Percentiles rank a stretch among this genome's conserved stretches.
These are phyloP conservation scores for Heterodera filipjevi DNA, from an alignment of 2,888 invertebrate species.

Conservation along the genomic window DNA sequence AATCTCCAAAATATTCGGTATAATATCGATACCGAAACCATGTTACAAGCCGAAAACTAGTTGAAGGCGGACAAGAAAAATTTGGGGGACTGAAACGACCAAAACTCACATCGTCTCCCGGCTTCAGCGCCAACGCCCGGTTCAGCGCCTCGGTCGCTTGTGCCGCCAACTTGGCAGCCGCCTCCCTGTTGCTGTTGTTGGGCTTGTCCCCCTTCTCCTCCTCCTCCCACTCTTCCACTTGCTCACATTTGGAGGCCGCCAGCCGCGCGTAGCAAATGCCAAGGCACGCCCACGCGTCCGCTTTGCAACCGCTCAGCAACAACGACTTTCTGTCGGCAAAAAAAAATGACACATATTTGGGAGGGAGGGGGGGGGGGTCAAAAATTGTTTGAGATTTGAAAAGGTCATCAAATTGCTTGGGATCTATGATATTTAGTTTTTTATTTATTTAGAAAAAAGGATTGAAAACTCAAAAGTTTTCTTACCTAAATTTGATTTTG, in stretches of 20 bases:
- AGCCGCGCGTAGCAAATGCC: constrained; percentile 41
- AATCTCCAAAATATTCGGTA: no score
- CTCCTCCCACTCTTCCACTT: not conserved
- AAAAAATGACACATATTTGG: no score
- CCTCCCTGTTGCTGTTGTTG: not conserved
- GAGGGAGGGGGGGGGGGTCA: no score
- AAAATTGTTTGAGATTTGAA: no score
- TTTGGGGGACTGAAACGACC: no score
- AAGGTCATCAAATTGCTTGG: no score
- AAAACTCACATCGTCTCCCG: constrained; percentile 34
- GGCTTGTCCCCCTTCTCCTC: not conserved
- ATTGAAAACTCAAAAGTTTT: no score
- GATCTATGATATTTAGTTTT: no score
- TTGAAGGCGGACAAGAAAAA: not conserved
- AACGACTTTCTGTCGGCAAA: constrained; percentile 38
- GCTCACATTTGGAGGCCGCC: constrained; percentile 26
- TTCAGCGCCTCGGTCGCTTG: constrained; percentile 38
- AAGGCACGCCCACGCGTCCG: constrained; percentile 40
- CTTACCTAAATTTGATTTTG: no score
- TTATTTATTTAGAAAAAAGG: no score
- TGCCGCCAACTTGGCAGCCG: constrained; percentile 2
- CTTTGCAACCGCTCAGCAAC: constrained; percentile 32
- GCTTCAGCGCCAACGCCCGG: constrained; percentile 38
- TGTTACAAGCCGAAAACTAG: no score
- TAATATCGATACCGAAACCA: no score